Evolutionary conservation across 30 jellyfish, hydroid and myxozoan species (phyloP), one percentile per base, ranked within the genome.

Genomic region (Cassiopea andromeda): DNA sequence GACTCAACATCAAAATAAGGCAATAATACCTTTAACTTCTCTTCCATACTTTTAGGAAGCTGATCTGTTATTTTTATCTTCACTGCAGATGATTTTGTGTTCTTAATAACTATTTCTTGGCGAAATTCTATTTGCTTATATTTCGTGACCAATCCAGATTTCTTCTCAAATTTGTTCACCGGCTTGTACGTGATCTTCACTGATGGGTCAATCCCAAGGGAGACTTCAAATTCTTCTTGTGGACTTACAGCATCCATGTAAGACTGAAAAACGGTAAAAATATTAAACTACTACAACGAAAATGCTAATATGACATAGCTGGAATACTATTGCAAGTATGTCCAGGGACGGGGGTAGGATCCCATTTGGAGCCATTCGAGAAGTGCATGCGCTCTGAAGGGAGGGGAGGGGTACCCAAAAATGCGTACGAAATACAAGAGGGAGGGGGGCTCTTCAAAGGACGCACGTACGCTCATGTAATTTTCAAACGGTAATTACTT

Each of bases 191-290:
- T 94, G 46, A 94, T 90, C 83, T 94, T 94, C 45, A 94, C 97
- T 15, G 98, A 87, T 1, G 98, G 95, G 77, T 94, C 98, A 27
- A 80, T 97, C 64, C 98, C 98, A 19, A 94, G 90, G 16, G 98
- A 95, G 18, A 94, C 91, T 61, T 94, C 97, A 60, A 94, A 94
- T 58, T 94, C 97, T 75, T 94, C 98, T 68, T 61, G 45, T 1
- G 98, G 98, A 54, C 97, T 90, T 0, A 94, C 98, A 18, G 98
- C 97, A 27, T 94, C 81, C 92, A 94, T 77, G 72, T 73, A 14
- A 6, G 98, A 78, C 98, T 94, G 72, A n/a, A n/a, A n/a, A n/a
- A n/a, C n/a, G n/a, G n/a, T n/a, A n/a, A n/a, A n/a, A n/a, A n/a
- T n/a, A n/a, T n/a, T n/a, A n/a, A n/a, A n/a, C n/a, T n/a, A n/a